Percentiles rank a stretch among this genome's conserved stretches.
Evolutionary conservation across 2,797 vertebrate genomes (phyloP).

Genomic region (Urocyon cinereoargenteus): DNA sequence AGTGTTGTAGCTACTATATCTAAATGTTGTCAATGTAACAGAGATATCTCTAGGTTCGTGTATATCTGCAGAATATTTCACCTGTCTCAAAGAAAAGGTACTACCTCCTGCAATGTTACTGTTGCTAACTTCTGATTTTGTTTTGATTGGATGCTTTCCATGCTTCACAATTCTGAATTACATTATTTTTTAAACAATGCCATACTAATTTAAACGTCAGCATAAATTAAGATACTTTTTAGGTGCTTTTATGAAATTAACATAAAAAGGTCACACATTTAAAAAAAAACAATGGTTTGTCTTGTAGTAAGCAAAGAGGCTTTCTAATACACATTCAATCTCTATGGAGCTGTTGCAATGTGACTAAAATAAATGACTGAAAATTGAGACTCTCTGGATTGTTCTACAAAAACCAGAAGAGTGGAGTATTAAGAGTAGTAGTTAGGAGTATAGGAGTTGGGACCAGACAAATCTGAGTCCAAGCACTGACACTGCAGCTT

Average conservation of each 20-base stretch:
- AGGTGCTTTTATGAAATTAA: conserved; percentile 12
- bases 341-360: neutral
- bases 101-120: neutral
- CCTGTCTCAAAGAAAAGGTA: neutral
- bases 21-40: neutral
- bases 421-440: neutral
- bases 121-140: neutral
- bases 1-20: neutral
- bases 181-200: conserved; percentile 54
- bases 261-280: neutral
- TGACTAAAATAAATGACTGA: neutral
- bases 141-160: conserved; percentile 10
- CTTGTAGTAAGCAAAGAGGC: neutral
- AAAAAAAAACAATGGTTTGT: neutral
- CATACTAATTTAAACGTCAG: conserved; percentile 11
- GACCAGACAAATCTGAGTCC: neutral
- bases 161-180: conserved; percentile 59
- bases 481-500: neutral
- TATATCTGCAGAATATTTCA: neutral
- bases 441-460: neutral
- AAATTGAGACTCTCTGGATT: neutral
- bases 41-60: neutral
- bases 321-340: neutral
- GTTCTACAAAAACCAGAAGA: neutral
- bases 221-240: conserved; percentile 35